phyloP scores from a whole-genome alignment of 2,888 invertebrate species.

The Cryptocephalus moraei region DNA sequence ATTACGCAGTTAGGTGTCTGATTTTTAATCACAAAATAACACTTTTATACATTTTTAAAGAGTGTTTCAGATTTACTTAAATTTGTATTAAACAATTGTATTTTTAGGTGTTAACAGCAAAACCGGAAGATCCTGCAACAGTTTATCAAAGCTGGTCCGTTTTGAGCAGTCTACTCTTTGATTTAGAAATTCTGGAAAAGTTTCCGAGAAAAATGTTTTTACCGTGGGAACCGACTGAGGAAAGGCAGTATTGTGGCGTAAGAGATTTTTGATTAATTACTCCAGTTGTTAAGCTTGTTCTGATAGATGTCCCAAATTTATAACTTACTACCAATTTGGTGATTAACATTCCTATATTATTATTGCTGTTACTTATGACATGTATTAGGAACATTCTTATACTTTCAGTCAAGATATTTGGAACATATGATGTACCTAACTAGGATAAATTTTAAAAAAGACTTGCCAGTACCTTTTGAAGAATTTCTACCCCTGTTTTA shows the following conservation, averaged over 20 bases:
- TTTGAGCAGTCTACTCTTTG: conserved; percentile 59
- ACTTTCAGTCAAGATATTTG: conserved; percentile 7
- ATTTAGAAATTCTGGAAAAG: conserved; percentile 48
- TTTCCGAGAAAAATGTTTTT: conserved; percentile 55
- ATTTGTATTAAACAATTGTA: not conserved
- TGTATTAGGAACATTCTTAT: not conserved
- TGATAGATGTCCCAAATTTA: too few species aligned
- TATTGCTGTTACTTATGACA: too few species aligned
- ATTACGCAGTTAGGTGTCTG: conserved; percentile 46
- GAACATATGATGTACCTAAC: conserved; percentile 53
- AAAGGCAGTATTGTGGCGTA: not conserved
- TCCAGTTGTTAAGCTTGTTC: too few species aligned
- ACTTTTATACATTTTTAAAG: not conserved
- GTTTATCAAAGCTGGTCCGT: conserved; percentile 48
- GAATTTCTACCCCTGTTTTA: conserved; percentile 56
- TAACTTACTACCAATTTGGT: too few species aligned
- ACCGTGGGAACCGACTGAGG: conserved; percentile 43
- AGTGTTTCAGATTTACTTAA: too few species aligned
- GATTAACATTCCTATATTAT: too few species aligned
- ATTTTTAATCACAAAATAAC: not conserved
- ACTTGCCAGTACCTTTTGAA: conserved; percentile 38
- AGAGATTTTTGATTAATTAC: too few species aligned
- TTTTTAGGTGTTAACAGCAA: conserved; percentile 47
- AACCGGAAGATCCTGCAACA: conserved; percentile 40
- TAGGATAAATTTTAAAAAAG: conserved; percentile 51